These are phyloP conservation scores for Babyrousa celebensis DNA, from an alignment of 2,797 vertebrate species.

Conservation along the genomic window DNA sequence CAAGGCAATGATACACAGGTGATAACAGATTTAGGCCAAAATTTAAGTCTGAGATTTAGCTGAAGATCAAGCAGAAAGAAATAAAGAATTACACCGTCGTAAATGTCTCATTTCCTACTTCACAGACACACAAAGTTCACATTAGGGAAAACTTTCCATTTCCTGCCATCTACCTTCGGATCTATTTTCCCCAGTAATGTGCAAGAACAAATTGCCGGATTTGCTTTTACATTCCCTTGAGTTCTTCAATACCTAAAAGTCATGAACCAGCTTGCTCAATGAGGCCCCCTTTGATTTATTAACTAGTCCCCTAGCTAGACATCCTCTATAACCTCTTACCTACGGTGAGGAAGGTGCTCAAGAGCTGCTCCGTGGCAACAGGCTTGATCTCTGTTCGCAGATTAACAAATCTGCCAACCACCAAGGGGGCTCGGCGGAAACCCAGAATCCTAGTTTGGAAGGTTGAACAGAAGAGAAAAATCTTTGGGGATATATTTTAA, in stretches of 20 bases:
- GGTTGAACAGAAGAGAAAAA: constrained; percentile 64
- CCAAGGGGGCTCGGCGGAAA: constrained; percentile 97
- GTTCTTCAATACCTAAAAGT: constrained; percentile 44
- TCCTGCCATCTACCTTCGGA: neutral
- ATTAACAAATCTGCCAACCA: constrained; percentile 97
- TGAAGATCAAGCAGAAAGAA: constrained; percentile 71
- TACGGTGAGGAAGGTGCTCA: constrained; percentile 97
- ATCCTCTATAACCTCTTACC: constrained; percentile 90
- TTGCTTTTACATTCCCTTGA: constrained; percentile 20
- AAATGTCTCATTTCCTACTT: constrained; percentile 25
- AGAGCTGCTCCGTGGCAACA: constrained; percentile 97
- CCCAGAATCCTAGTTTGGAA: constrained; percentile 95
- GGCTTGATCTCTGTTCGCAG: constrained; percentile 98
- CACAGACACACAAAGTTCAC: neutral
- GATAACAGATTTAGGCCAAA: constrained; percentile 47
- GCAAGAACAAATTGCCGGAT: neutral
- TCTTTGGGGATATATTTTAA: constrained; percentile 70
- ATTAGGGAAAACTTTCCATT: neutral
- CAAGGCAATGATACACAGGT: constrained; percentile 5
- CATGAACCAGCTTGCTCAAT: neutral
- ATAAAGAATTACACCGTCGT: neutral
- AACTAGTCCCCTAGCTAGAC: neutral
- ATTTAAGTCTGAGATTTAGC: constrained; percentile 10
- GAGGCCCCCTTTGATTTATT: neutral
- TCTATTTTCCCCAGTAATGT: neutral